phyloP scores from a whole-genome alignment of 2,888 invertebrate genomes.

The Mallateleia sp. region DNA sequence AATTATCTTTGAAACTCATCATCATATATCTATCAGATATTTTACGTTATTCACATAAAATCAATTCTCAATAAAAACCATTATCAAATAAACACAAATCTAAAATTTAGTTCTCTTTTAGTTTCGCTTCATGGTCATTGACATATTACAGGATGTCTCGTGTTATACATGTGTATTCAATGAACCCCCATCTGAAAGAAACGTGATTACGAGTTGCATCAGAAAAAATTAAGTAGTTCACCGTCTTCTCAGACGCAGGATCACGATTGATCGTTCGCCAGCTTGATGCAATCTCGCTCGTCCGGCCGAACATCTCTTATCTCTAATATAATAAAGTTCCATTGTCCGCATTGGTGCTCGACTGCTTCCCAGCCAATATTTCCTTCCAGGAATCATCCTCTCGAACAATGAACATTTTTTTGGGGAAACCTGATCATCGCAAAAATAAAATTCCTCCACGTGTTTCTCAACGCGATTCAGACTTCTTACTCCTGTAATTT shows the following conservation, averaged over 20 bases:
- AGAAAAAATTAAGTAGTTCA: slow-evolving; percentile 55
- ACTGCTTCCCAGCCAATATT: too few relatives aligned
- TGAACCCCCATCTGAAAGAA: slow-evolving; percentile 31
- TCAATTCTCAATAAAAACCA: too few relatives aligned
- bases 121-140: slow-evolving; percentile 41
- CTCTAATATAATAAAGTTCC: slow-evolving; percentile 2
- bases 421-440: too few relatives aligned
- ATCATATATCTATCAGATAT: too few relatives aligned
- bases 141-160: not conserved
- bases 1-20: too few relatives aligned
- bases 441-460: too few relatives aligned
- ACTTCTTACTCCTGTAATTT: not conserved
- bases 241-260: not conserved
- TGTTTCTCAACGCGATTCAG: too few relatives aligned
- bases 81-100: too few relatives aligned
- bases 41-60: too few relatives aligned
- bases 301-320: not conserved
- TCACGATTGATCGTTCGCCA: not conserved
- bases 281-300: slow-evolving; percentile 23
- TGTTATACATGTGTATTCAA: slow-evolving; percentile 21
- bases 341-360: slow-evolving; percentile 32
- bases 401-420: too few relatives aligned
- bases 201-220: slow-evolving; percentile 37
- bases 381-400: not conserved
- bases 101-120: too few relatives aligned